Base-by-base conservation (phyloP, 2,797 vertebrate species). In the Leuciscus waleckii region DNA sequence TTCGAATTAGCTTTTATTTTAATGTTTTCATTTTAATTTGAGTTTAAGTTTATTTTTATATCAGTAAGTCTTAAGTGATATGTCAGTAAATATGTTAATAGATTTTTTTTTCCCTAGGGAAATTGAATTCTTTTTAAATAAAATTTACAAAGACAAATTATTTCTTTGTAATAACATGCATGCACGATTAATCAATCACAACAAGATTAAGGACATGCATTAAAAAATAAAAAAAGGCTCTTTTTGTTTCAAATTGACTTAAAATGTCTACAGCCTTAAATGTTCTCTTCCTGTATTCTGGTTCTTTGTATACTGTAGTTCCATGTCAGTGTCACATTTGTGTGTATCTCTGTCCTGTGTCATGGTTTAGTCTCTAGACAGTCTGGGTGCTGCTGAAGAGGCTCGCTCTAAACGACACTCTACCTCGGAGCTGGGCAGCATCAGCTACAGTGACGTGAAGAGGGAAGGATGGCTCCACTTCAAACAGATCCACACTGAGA, bases 401-500 rank as follows among this genome's bases (percentile, higher is more conserved):
- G 94, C 95, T n/a, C 95, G 96, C 32, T 97, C 98, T 29, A 99
- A 98, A 85, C 95, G 98, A 1, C 98, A 98, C 90, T 99, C 98
- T 0, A 96, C 98, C 86, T 99, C 98, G 4, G 98, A 99, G 93
- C 95, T 99, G 92, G 97, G 96, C 17, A 97, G 95, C 87, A 91
- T 95, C 43, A 93, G 94, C n/a, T 97, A 97, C 94, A 97, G 96
- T 19, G 96, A 97, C 80, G 95, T 97, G 84, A 95, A 95, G 90
- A 96, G 94, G 89, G 97, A 99, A 92, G 98, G 98, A 88, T 99
- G 98, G 98, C 95, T 99, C 91, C 97, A 96, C 92, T 99, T 95
- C 93, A 99, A 99, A 89, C 98, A 99, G 90, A 97, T 99, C 94
- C 97, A 98, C 94, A 98, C 97, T 17, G 98, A 98, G 93, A 99